phyloP scores from a whole-genome alignment of 1,140 invertebrate species.

The Anastrepha obliqua region DNA sequence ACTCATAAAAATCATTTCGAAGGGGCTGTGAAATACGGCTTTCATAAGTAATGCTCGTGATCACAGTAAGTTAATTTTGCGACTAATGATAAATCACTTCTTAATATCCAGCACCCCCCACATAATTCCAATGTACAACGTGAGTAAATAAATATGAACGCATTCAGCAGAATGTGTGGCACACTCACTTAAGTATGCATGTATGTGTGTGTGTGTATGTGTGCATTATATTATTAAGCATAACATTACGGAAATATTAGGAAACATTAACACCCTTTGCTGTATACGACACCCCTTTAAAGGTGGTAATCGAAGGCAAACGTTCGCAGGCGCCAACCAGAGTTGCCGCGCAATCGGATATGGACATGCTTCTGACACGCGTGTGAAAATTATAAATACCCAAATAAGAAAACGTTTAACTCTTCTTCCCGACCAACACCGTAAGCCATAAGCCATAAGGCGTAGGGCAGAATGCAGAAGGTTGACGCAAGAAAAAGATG shows the following conservation, averaged over 20 bases:
- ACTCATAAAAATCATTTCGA: not conserved
- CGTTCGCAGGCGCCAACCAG: not conserved
- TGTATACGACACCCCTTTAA: constrained; percentile 22
- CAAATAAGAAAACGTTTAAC: constrained; percentile 56
- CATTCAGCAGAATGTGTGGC: too few relatives aligned
- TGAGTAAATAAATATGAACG: too few relatives aligned
- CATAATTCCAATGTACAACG: not conserved
- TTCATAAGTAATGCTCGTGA: not conserved
- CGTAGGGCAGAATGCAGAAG: not conserved
- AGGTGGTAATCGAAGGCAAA: constrained; percentile 23
- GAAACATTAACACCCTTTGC: constrained; percentile 43
- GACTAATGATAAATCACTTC: constrained; percentile 39
- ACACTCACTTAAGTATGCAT: not conserved
- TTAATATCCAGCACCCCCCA: not conserved
- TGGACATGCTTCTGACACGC: constrained; percentile 47
- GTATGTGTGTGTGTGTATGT: not conserved
- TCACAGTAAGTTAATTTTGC: constrained; percentile 42
- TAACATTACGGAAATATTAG: constrained; percentile 48
- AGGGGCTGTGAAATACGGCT: constrained; percentile 13
- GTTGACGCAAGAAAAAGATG: constrained; percentile 7
- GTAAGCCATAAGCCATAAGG: constrained; percentile 4
- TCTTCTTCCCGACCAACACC: not conserved
- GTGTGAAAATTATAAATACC: constrained; percentile 50
- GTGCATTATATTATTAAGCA: constrained; percentile 40
- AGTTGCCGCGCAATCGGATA: constrained; percentile 28